Evolutionary conservation across 2,888 invertebrate species (phyloP), one percentile per base, ranked within the genome.

Genomic region (Amitus sp.): DNA sequence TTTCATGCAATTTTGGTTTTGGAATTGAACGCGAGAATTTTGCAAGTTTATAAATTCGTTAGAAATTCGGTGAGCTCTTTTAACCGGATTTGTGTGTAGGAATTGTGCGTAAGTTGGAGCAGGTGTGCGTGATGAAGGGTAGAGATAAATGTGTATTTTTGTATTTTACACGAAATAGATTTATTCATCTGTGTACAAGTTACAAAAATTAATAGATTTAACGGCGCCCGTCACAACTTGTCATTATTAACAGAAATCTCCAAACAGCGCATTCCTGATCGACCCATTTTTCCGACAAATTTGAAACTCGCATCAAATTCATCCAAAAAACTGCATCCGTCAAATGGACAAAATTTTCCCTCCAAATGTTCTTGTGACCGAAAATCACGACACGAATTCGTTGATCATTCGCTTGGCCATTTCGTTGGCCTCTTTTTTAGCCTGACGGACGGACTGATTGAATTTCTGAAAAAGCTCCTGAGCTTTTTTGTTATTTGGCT

Each of bases 401-500:
- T 40, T 71, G 73, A 72, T 80, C 80, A 82, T 88, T 84, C 84
- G 88, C 73, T 86, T 87, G 57, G 89, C 85, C 52, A 87, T 86
- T 68, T 82, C 82, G 10, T 83, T 82, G 70, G 86, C 90, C 48
- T 86, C 86, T 64, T 86, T 83, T 69, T 90, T 87, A 5, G 88
- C 87, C 62, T 85, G 83, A 60, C 87, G 87, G 66, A 89, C 82
- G 68, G 86, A 85, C 0, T 84, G 83, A 60, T 84, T 85, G 10
- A 89, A 83, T 37, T 86, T 79, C 17, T 82, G 83, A 1, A 88
- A 85, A 71, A 89, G 88, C 28, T 87, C 84, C 51, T 84, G 83
- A 0, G 87, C 87, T 2, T 89, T 87, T 60, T 86, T 87, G 73
- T 92, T 90, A 33, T 85, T 85, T 0, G 91, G 90, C 67, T 92